Evolutionary conservation across 2,888 invertebrate genomes (phyloP), one percentile per base, ranked within the genome.

Genomic region (Tanypteryx hageni): DNA sequence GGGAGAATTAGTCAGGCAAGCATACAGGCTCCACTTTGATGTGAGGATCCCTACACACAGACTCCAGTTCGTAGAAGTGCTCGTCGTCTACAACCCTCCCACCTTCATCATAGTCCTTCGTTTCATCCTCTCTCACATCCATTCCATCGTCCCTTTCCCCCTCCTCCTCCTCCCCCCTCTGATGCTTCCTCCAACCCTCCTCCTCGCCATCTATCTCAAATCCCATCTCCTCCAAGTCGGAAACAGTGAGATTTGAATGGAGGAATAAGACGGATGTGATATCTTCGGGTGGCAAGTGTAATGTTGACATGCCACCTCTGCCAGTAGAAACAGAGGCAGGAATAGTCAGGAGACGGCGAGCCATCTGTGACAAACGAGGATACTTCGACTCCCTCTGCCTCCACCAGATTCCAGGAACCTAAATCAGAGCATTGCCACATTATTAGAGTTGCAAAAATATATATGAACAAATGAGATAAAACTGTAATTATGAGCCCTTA

Each of bases 141-240:
- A 89, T 89, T 0, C 61, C 64, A 31, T 89, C 89, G 18, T 89
- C 89, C n/a, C 89, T 89, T 11, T 64, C 89, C 31, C 64, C 89
- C 13, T 89, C 89, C 64, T 89, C 89, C 64, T 89, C 64, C 0
- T 64, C 89, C 4, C 64, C 89, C 64, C 64, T 89, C 9, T 61
- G 89, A 5, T 68, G 64, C n/a, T 92, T 92, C 82, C 92, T 84
- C 61, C 83, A 83, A 59, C 84, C 92, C 18, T 92, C 92, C 8
- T 92, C 92, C 61, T 92, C 84, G n/a, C 92, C 83, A 57, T 92
- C 92, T 18, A 92, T 83, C 31, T 92, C 92, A 84, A 92, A 92
- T 4, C 92, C 92, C 92, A 92, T 92, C 84, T 92, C 92, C 22
- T 92, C 92, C 61, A 92, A 64, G 84, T 92, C 92, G 10, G 92